Evolutionary conservation across 2,113 vertebrate genomes (phyloP).

Genomic region (Morphnarchus princeps): DNA sequence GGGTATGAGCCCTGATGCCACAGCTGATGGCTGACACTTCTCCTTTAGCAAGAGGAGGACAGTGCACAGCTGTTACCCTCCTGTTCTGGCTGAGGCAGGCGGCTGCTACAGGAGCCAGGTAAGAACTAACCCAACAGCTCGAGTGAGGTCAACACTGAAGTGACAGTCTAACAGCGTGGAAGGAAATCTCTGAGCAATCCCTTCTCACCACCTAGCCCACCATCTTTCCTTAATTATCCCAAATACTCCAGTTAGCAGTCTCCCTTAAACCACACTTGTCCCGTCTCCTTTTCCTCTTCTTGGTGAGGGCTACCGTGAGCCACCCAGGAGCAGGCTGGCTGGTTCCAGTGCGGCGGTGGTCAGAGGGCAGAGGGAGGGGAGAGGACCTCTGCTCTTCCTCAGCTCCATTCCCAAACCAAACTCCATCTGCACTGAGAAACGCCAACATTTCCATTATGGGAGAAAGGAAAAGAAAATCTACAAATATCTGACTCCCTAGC

Average conservation of each 20-base stretch:
- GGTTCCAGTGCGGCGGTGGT: accelerated
- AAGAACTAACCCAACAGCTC: background rate
- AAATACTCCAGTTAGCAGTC: background rate
- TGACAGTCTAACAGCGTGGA: background rate
- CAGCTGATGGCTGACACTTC: accelerated
- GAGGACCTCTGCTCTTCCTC: background rate
- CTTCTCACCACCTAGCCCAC: background rate
- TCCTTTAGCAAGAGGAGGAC: background rate
- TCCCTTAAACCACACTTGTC: background rate
- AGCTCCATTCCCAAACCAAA: background rate
- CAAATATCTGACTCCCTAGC: background rate
- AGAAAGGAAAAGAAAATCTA: background rate
- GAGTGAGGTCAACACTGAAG: accelerated
- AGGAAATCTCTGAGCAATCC: background rate
- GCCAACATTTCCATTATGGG: background rate
- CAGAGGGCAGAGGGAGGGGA: background rate
- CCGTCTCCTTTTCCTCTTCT: background rate
- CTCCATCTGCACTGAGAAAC: background rate
- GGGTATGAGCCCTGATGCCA: background rate
- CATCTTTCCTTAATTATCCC: background rate
- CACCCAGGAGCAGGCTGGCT: background rate
- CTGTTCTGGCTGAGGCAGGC: accelerated
- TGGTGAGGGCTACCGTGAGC: background rate
- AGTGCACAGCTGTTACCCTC: background rate
- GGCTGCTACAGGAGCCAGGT: background rate